A percentile compares a stretch with the other conserved stretches of the same genome.
Conservation (phyloP, 1,140 invertebrate genomes). For the Drosophila murphyi region DNA sequence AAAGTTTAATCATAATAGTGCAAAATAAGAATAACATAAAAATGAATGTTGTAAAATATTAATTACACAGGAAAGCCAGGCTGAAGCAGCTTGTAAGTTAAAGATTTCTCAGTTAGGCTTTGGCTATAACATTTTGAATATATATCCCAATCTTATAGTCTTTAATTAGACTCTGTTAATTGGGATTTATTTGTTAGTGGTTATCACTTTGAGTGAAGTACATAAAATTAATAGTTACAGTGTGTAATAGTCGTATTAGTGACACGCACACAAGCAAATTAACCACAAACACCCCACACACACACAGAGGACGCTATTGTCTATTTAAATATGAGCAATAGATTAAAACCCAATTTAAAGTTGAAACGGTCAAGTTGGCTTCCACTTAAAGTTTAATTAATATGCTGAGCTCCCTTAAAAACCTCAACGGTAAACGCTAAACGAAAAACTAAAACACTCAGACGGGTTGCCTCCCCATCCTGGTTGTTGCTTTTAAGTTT, state of each 20-base stretch:
- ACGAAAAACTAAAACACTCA: slow-evolving; percentile 64
- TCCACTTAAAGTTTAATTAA: slow-evolving; percentile 81
- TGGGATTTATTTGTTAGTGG: background rate
- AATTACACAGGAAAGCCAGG: no score
- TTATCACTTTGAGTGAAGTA: no score
- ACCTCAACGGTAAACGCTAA: slow-evolving; percentile 21
- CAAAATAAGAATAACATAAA: no score
- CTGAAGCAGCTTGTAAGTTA: no score
- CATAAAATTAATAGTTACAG: background rate
- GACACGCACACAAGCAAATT: background rate
- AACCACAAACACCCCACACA: background rate
- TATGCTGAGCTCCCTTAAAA: slow-evolving; percentile 76
- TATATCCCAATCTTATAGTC: no score
- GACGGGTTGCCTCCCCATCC: slow-evolving; percentile 10
- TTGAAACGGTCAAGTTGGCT: slow-evolving; percentile 53
- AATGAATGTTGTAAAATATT: no score
- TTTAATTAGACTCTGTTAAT: background rate
- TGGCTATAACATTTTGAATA: no score
- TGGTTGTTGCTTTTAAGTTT: slow-evolving; percentile 28
- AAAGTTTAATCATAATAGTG: no score
- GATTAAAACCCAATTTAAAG: slow-evolving; percentile 82
- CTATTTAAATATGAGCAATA: slow-evolving; percentile 81
- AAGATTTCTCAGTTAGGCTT: background rate
- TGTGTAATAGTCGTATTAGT: slow-evolving; percentile 8
- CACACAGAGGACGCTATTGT: slow-evolving; percentile 9